phyloP scores from a whole-genome alignment of 1,140 invertebrate species.

The Lepidurus apus region DNA sequence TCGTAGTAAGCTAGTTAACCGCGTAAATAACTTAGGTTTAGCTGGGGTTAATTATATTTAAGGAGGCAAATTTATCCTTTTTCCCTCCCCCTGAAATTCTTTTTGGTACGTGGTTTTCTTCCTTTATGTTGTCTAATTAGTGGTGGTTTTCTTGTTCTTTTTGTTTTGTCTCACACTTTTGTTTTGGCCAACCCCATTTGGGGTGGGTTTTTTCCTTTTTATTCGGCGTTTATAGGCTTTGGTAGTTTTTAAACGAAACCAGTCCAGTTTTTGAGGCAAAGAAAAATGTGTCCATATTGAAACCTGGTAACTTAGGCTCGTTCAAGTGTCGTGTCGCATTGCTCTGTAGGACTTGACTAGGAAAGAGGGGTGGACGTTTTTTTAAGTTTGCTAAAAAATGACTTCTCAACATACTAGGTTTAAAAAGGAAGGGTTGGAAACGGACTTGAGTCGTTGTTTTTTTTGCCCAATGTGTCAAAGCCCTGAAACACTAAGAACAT shows the following conservation, averaged over 20 bases:
- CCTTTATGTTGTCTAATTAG: conserved; percentile 26
- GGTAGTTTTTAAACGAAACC: conserved; percentile 2
- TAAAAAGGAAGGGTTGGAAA: conserved; percentile 7
- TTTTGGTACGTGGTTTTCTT: conserved; percentile 14
- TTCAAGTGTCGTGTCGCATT: conserved; percentile 17
- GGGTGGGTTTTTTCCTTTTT: background rate
- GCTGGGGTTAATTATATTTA: background rate
- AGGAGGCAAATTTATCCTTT: conserved; percentile 6
- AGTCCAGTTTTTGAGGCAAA: conserved; percentile 19
- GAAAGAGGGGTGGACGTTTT: background rate
- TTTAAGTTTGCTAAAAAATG: background rate
- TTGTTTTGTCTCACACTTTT: background rate
- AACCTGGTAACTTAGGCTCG: conserved; percentile 13
- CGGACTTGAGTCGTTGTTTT: background rate
- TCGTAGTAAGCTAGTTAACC: no score
- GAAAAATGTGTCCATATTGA: conserved; percentile 19
- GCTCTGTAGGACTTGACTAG: conserved; percentile 8
- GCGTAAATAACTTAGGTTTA: no score
- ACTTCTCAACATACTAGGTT: background rate
- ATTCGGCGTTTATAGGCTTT: conserved; percentile 15
- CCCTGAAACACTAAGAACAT: background rate
- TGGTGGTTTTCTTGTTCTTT: conserved; percentile 4
- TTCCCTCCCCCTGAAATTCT: background rate
- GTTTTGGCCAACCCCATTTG: background rate
- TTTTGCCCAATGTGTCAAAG: conserved; percentile 21